phyloP scores from a whole-genome alignment of 2,888 invertebrate genomes.

The Melanchra persicariae region DNA sequence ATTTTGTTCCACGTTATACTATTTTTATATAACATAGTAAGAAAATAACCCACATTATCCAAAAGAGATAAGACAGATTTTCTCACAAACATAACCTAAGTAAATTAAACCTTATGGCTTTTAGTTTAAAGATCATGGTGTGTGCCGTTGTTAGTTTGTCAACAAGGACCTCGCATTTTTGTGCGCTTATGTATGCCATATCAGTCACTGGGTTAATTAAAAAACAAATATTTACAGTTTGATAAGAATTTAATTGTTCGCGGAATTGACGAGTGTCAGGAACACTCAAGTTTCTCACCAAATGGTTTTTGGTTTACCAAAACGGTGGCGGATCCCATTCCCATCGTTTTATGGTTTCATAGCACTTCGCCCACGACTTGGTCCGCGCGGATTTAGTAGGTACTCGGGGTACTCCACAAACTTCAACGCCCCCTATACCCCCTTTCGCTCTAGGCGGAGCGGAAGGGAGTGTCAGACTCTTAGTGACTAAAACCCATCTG shows the following conservation, averaged over 20 bases:
- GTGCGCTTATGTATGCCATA: constrained; percentile 46
- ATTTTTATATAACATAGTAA: constrained; percentile 31
- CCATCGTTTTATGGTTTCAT: no score
- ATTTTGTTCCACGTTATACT: background rate
- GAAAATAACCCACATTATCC: constrained; percentile 58
- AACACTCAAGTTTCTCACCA: background rate
- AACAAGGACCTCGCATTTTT: constrained; percentile 66
- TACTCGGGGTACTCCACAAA: no score
- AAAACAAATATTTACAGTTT: constrained; percentile 63
- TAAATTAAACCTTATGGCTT: background rate
- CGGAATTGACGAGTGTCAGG: constrained; percentile 44
- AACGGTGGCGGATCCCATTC: no score
- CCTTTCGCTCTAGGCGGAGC: no score
- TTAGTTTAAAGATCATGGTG: background rate
- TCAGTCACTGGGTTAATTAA: constrained; percentile 65
- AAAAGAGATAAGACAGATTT: constrained; percentile 52
- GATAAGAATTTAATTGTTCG: constrained; percentile 47
- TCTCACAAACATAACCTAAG: constrained; percentile 1
- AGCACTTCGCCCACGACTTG: no score
- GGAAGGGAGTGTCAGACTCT: no score
- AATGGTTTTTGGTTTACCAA: no score
- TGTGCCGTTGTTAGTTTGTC: background rate
- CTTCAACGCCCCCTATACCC: no score
- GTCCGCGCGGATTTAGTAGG: no score
- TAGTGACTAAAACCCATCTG: no score